Percentiles rank a stretch among this genome's conserved stretches.
phyloP scores from a whole-genome alignment of 2,113 vertebrate species.

The Lucifuga dentata region DNA sequence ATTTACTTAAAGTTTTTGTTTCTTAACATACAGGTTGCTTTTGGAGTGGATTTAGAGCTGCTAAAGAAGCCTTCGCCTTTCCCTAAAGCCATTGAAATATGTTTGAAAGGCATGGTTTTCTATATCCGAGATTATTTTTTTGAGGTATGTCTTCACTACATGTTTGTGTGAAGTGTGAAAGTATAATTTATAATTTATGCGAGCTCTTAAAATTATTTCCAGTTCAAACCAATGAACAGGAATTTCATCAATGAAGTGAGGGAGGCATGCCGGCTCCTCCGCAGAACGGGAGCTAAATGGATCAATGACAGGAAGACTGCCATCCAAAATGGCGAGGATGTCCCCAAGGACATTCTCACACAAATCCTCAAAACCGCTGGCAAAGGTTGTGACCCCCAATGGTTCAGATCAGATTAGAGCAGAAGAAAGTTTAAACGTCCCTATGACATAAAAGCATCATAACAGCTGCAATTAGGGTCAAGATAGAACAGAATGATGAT shows the following conservation, averaged over 20 bases:
- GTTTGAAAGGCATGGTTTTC: conserved; percentile 83
- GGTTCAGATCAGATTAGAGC: neutral
- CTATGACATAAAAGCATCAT: neutral
- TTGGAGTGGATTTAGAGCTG: conserved; percentile 88
- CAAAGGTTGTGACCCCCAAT: conserved; percentile 47
- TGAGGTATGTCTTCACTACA: conserved; percentile 67
- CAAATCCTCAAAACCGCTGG: conserved; percentile 88
- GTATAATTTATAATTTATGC: neutral
- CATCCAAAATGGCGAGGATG: conserved; percentile 82
- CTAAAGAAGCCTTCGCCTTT: conserved; percentile 76
- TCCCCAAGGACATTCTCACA: conserved; percentile 88
- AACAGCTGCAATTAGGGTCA: neutral
- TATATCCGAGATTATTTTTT: conserved; percentile 69
- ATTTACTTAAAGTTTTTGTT: too few relatives aligned
- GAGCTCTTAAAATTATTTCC: conserved; percentile 9
- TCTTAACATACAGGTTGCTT: conserved; percentile 83
- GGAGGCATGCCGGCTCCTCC: conserved; percentile 84
- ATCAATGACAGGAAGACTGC: conserved; percentile 83
- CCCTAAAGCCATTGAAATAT: conserved; percentile 81
- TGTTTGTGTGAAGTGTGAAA: neutral
- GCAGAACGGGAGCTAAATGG: conserved; percentile 86
- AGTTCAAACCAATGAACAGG: conserved; percentile 83
- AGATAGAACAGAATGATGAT: neutral
- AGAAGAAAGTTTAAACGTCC: neutral
- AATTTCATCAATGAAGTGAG: conserved; percentile 82